These are phyloP conservation scores for Brachypteracias leptosomus DNA, from an alignment of 2,113 vertebrate genomes.

Conservation along the genomic window DNA sequence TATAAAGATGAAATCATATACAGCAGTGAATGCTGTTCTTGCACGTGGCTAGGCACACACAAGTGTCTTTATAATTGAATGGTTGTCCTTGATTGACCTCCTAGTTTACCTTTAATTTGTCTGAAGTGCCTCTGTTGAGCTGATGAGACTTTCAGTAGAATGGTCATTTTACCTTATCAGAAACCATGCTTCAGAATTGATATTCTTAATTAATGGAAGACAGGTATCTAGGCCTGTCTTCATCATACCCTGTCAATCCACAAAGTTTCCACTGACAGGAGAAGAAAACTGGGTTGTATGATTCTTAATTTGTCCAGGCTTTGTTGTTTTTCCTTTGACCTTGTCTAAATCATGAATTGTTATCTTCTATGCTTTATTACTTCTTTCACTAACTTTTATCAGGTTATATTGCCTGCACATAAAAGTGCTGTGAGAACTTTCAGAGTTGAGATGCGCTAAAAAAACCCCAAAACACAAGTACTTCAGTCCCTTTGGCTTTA, in stretches of 20 bases:
- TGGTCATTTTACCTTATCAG: background rate
- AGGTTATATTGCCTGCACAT: background rate
- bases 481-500: background rate
- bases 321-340: background rate
- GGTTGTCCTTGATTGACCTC: conserved; percentile 17
- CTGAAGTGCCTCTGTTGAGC: background rate
- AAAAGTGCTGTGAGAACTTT: background rate
- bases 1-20: background rate
- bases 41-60: background rate
- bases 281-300: background rate
- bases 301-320: background rate
- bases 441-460: background rate
- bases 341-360: background rate
- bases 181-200: background rate
- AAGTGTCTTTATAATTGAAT: background rate
- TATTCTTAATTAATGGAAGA: background rate
- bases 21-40: background rate
- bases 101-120: background rate
- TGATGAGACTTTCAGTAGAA: background rate
- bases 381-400: background rate
- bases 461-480: background rate
- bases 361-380: background rate
- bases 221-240: background rate
- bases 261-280: background rate
- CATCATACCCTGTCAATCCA: background rate